Base-by-base conservation (phyloP, 1,140 invertebrate genomes). In the Tenebrio molitor region DNA sequence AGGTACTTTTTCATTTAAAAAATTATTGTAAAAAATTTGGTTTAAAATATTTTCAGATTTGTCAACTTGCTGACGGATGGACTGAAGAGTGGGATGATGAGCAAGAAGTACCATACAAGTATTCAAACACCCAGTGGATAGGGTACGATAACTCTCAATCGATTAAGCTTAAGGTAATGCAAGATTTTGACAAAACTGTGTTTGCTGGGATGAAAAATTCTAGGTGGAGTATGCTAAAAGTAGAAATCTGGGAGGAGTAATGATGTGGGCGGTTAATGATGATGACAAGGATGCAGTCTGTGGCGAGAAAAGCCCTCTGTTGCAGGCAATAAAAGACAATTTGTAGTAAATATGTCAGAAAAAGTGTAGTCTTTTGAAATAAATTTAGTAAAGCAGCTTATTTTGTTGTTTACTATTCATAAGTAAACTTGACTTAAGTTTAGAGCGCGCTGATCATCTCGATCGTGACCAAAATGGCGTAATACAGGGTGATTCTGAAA, bases 181-280 rank as follows among this genome's bases (percentile, higher is more conserved):
- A n/a, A 68, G 15, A 29, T 36, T 12, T 19, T 5, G 12, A n/a
- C 17, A 44, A n/a, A n/a, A n/a, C n/a, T 15, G 5, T 15, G 12
- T 5, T 15, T 5, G 7, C 42, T 6, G 5, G 12, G 12, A 7
- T 81, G 79, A 16, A 14, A 19, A n/a, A 5, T 15, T 8, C 7
- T 21, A 64, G 15, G 75, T 75, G 0, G 70, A 89, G 21, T 91
- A 86, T 69, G 86, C 86, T 1, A 83, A 86, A 29, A 66, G 77
- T 0, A 74, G 82, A 2, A 84, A 84, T 42, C 82, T 93, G 1
- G 88, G 84, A 44, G 91, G 91, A 15, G 85, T 84, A 1, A 92
- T 93, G 90, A 71, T 91, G 0, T 93, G 91, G 92, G 89, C 88
- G 85, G 19, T 93, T 7, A 91, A 93, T 71, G 90, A 89, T 44